Evolutionary conservation across 2,888 invertebrate genomes (phyloP).

Genomic region (Pseudococcus viburni): DNA sequence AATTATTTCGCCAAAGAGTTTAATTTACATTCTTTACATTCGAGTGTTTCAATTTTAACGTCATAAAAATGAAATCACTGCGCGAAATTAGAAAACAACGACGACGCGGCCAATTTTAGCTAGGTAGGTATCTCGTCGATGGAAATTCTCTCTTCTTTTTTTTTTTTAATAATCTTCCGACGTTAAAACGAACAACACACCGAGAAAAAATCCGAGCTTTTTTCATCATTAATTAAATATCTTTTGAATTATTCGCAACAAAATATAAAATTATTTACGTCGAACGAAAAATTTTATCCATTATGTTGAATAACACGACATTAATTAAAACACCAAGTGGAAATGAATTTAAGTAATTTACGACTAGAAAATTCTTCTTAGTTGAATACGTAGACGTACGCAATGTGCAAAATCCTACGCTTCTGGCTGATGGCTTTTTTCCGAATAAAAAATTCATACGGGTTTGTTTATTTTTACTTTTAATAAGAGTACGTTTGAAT

Average conservation of each 20-base stretch:
- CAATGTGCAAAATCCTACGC: background rate
- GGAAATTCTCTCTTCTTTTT: background rate
- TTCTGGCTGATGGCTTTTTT: background rate
- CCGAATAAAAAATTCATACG: background rate
- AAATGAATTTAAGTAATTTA: slow-evolving; percentile 52
- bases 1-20: background rate
- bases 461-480: background rate
- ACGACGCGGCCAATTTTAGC: background rate
- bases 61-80: slow-evolving; percentile 13
- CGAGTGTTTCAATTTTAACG: slow-evolving; percentile 27
- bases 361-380: slow-evolving; percentile 15
- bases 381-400: background rate
- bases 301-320: slow-evolving; percentile 21
- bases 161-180: background rate
- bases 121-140: background rate
- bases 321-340: slow-evolving; percentile 47
- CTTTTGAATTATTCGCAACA: slow-evolving; percentile 24
- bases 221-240: slow-evolving; percentile 43
- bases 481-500: background rate
- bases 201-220: slow-evolving; percentile 4
- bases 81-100: slow-evolving; percentile 37
- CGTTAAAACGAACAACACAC: slow-evolving; percentile 8
- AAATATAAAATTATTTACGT: slow-evolving; percentile 51
- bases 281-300: slow-evolving; percentile 30
- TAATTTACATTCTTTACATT: slow-evolving; percentile 48